These are phyloP conservation scores for Larimichthys crocea DNA, from an alignment of 2,113 vertebrate species.

Conservation along the genomic window DNA sequence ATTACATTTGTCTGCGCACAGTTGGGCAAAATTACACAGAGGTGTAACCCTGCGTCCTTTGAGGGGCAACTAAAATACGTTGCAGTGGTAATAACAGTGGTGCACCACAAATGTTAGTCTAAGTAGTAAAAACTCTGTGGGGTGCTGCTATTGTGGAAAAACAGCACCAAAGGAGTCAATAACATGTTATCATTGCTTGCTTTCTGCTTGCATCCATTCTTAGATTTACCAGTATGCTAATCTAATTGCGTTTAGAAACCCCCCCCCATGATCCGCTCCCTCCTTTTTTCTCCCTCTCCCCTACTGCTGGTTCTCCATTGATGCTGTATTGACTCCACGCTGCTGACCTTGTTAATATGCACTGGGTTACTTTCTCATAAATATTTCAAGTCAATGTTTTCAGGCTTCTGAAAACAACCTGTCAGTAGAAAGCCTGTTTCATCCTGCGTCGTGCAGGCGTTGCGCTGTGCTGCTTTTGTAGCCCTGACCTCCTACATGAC, in stretches of 20 bases:
- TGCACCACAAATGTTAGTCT: conserved; percentile 54
- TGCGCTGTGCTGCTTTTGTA: conserved; percentile 68
- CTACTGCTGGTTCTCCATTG: conserved; percentile 53
- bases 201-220: conserved; percentile 53
- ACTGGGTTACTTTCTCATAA: conserved; percentile 79
- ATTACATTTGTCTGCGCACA: conserved; percentile 7
- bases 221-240: conserved; percentile 66
- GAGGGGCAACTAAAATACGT: conserved; percentile 45
- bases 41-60: conserved; percentile 5
- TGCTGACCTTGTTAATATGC: conserved; percentile 81
- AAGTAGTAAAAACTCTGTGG: conserved; percentile 44
- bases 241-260: conserved; percentile 55
- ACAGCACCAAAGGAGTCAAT: conserved; percentile 43
- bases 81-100: conserved; percentile 53
- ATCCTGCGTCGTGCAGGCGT: conserved; percentile 45
- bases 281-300: conserved; percentile 39
- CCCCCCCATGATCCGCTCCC: conserved; percentile 32
- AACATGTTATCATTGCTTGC: conserved; percentile 30
- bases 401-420: conserved; percentile 80
- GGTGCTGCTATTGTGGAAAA: conserved; percentile 52
- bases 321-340: conserved; percentile 65
- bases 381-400: conserved; percentile 82
- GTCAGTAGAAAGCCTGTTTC: conserved; percentile 76
- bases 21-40: conserved; percentile 7
- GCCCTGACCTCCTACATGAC: conserved; percentile 77